Conservation (phyloP, 2,888 invertebrate species). For the Epinotia bilunana region DNA sequence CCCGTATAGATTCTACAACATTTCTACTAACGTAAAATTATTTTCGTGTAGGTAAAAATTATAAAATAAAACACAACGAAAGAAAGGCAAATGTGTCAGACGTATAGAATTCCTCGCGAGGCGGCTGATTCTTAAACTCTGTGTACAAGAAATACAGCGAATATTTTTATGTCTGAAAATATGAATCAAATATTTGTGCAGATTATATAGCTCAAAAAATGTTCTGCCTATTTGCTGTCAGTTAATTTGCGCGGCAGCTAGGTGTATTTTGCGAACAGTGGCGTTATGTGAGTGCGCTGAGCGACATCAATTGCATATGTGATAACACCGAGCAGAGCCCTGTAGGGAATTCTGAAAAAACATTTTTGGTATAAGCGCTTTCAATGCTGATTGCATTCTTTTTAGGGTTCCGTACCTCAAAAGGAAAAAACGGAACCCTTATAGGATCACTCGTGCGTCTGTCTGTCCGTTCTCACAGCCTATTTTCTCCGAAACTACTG, state of each 20-base stretch:
- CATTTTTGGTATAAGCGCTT: too few relatives aligned
- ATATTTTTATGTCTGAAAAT: conserved; percentile 3
- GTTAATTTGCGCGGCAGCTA: not conserved
- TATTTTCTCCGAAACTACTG: too few relatives aligned
- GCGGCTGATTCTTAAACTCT: conserved; percentile 11
- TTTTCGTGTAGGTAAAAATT: conserved; percentile 21
- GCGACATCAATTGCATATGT: too few relatives aligned
- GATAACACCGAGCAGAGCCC: too few relatives aligned
- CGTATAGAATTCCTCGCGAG: conserved; percentile 16
- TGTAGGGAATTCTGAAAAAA: too few relatives aligned
- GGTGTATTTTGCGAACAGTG: not conserved
- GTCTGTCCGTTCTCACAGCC: too few relatives aligned
- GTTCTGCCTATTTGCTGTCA: not conserved
- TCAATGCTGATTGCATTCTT: too few relatives aligned
- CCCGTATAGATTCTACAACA: conserved; percentile 19
- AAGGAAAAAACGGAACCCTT: too few relatives aligned
- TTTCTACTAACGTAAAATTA: conserved; percentile 12
- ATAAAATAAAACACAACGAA: conserved; percentile 30
- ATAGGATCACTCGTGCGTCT: too few relatives aligned
- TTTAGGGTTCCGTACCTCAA: too few relatives aligned
- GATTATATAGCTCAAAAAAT: not conserved
- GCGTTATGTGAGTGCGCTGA: too few relatives aligned
- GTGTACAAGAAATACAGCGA: conserved; percentile 3
- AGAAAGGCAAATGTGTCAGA: too few relatives aligned
- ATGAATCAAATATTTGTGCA: conserved; percentile 6